Evolutionary conservation across 1,140 invertebrate species (phyloP).

Genomic region (Drosophila gunungcola): DNA sequence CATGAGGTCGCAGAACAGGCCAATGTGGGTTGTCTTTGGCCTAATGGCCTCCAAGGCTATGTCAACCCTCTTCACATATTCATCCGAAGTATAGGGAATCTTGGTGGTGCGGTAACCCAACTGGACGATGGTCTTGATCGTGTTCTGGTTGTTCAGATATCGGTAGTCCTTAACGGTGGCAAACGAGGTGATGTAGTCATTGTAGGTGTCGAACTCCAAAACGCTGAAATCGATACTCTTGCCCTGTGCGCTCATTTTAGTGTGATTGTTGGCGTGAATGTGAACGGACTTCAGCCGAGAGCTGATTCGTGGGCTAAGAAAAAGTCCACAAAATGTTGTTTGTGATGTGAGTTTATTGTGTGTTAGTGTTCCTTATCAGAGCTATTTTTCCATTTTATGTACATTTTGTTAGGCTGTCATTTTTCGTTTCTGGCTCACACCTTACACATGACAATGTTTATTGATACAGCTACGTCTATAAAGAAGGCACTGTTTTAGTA

Average conservation of each 20-base stretch:
- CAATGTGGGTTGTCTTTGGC: conserved; percentile 38
- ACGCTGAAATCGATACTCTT: conserved; percentile 55
- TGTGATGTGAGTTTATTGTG: neutral
- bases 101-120: conserved; percentile 74
- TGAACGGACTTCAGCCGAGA: conserved; percentile 5
- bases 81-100: conserved; percentile 46
- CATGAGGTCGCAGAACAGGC: conserved; percentile 42
- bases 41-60: conserved; percentile 54
- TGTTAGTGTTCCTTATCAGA: neutral
- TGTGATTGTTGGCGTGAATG: conserved; percentile 1
- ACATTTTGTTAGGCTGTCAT: conserved; percentile 25
- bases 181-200: conserved; percentile 72
- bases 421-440: neutral
- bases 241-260: conserved; percentile 10
- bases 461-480: too few species aligned
- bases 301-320: neutral
- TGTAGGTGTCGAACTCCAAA: conserved; percentile 54
- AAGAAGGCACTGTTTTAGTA: too few species aligned
- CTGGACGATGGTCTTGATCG: conserved; percentile 42
- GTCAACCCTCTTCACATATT: conserved; percentile 48
- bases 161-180: conserved; percentile 44
- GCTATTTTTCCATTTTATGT: neutral
- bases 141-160: conserved; percentile 37
- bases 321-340: neutral
- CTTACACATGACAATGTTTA: neutral